These are phyloP conservation scores for Pomatorhinus ruficollis DNA, from an alignment of 2,113 vertebrate species.

Conservation along the genomic window DNA sequence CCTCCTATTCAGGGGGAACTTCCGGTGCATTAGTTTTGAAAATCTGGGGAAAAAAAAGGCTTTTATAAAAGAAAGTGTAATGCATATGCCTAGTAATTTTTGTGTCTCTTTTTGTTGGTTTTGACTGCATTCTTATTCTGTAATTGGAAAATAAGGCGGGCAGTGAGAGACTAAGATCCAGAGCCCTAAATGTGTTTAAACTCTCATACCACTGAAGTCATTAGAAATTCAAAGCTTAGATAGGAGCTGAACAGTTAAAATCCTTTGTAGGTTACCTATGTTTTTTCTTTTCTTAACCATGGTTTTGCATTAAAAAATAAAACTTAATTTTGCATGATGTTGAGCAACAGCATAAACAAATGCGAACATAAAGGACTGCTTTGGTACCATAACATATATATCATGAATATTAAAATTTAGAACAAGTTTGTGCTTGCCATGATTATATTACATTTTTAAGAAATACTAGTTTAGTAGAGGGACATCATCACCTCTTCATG, in stretches of 20 bases:
- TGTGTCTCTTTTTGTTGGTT: neutral
- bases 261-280: neutral
- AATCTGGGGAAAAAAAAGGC: accelerated
- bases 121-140: neutral
- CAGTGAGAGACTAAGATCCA: neutral
- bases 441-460: neutral
- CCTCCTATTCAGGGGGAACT: neutral
- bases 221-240: neutral
- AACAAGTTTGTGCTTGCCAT: neutral
- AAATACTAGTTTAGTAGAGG: neutral
- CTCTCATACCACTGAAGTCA: neutral
- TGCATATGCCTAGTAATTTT: neutral
- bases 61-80: neutral
- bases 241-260: accelerated
- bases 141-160: neutral
- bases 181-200: neutral
- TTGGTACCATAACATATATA: neutral
- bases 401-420: neutral
- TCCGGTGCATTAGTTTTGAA: neutral
- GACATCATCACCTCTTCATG: accelerated
- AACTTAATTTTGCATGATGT: neutral
- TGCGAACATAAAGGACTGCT: neutral
- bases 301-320: neutral
- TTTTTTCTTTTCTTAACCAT: neutral
- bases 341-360: neutral